A percentile compares a stretch with the other conserved stretches of the same genome.
Conservation (phyloP, 1,140 invertebrate genomes). For the Sogatella furcifera region DNA sequence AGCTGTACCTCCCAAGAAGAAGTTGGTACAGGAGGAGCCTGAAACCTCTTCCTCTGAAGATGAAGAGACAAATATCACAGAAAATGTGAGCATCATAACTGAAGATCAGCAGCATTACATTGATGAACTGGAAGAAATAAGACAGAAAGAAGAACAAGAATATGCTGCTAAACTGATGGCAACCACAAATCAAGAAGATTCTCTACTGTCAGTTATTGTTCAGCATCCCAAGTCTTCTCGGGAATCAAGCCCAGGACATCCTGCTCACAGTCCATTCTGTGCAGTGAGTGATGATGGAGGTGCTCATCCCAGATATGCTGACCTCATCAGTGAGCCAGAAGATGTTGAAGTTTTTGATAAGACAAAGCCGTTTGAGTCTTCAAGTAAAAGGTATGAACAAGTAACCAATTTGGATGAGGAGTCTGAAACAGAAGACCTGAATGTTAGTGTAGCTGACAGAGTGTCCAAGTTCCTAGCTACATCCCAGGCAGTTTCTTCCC, state of each 20-base stretch:
- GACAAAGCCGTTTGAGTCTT: neutral
- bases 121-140: conserved; percentile 18
- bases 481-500: conserved; percentile 30
- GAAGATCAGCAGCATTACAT: conserved; percentile 11
- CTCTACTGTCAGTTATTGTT: conserved; percentile 43
- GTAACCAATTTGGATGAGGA: conserved; percentile 28
- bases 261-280: conserved; percentile 21
- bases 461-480: conserved; percentile 38
- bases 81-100: neutral
- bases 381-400: conserved; percentile 32
- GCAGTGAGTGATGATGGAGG: conserved; percentile 41
- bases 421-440: conserved; percentile 28
- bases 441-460: conserved; percentile 40
- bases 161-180: conserved; percentile 19
- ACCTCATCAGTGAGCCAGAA: conserved; percentile 57
- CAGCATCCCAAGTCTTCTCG: conserved; percentile 57
- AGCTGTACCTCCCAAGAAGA: conserved; percentile 3
- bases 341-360: conserved; percentile 35
- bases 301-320: conserved; percentile 47
- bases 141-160: conserved; percentile 18
- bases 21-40: conserved; percentile 1
- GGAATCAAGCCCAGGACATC: conserved; percentile 46
- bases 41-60: conserved; percentile 18
- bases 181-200: conserved; percentile 25
- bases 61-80: conserved; percentile 6